Evolutionary conservation across 2,797 vertebrate species (phyloP).

Genomic region (Sus cebifrons): DNA sequence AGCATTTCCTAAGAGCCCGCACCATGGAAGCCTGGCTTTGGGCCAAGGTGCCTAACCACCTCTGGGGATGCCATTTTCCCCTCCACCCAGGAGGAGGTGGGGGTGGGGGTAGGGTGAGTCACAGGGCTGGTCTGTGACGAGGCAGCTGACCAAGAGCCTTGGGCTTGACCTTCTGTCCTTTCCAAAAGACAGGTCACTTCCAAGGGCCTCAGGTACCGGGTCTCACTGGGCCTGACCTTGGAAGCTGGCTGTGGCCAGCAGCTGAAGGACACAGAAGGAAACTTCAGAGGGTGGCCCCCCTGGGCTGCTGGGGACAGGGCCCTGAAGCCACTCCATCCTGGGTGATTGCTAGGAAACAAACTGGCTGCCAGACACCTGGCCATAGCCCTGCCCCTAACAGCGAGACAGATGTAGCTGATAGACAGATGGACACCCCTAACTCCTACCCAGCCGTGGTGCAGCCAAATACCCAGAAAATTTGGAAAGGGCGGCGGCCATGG

Average conservation of each 20-base stretch:
- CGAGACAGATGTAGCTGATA: not conserved
- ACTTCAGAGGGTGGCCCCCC: not conserved
- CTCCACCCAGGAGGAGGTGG: not conserved
- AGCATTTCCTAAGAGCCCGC: not conserved
- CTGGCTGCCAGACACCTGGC: rapidly evolving
- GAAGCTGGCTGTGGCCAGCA: not conserved
- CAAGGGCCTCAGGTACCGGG: not conserved
- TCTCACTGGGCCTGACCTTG: not conserved
- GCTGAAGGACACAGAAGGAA: not conserved
- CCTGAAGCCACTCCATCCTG: not conserved
- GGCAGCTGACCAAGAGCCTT: not conserved
- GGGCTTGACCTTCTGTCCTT: not conserved
- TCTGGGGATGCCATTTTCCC: not conserved
- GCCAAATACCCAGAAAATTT: not conserved
- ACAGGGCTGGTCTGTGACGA: not conserved
- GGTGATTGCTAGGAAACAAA: not conserved
- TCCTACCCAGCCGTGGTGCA: not conserved
- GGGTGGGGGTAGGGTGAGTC: not conserved
- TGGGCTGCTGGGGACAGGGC: not conserved
- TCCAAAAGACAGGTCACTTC: not conserved
- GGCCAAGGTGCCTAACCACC: not conserved
- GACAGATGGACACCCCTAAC: not conserved
- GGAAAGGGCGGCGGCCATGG: not conserved
- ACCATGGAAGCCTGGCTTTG: not conserved
- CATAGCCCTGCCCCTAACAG: rapidly evolving